Base-by-base conservation (phyloP, 2,113 vertebrate genomes). In the Smithornis capensis region DNA sequence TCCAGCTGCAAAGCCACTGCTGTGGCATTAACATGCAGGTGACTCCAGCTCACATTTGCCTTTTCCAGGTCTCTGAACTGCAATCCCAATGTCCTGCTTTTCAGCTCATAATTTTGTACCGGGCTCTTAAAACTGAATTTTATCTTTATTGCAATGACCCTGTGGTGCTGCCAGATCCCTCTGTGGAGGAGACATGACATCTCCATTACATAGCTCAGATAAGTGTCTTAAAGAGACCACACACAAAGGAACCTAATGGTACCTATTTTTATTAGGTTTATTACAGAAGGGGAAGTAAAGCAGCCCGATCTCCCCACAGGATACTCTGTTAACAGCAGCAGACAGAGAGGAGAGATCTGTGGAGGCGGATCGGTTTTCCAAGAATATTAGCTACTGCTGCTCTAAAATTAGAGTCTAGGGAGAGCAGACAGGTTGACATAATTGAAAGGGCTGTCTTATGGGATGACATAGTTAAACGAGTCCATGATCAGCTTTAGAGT, bases 401-500 rank as follows among this genome's bases (percentile, higher is more conserved):
- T 96, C 95, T 96, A 95, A 97, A 97, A 97, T 96, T 96, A 97
- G 96, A 97, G 96, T 97, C 95, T 94, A 45, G 96, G 96, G 96
- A 97, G 96, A 94, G 94, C 95, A 96, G 95, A 86, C 96, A 94
- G 96, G 96, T 96, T 96, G 96, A 97, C 96, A 97, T 97, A 97
- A 97, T 97, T 96, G 96, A 96, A 96, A 97, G 96, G 96, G 87
- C 91, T 96, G 95, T 96, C 96, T 97, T 96, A 91, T 84, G 96
- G 96, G 96, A 97, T 96, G 96, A 95, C 92, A 96, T 94, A 95
- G 94, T 96, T 97, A 97, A 97, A 96, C 82, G 94, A 97, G 95
- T 74, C 95, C 89, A 56, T 95, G 96, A 97, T 95, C 96, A 96
- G 95, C 96, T 95, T 96, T 96, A 69, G 95, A 96, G 87, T 95